phyloP scores from a whole-genome alignment of 2,797 vertebrate species.

The Microchirus variegatus region DNA sequence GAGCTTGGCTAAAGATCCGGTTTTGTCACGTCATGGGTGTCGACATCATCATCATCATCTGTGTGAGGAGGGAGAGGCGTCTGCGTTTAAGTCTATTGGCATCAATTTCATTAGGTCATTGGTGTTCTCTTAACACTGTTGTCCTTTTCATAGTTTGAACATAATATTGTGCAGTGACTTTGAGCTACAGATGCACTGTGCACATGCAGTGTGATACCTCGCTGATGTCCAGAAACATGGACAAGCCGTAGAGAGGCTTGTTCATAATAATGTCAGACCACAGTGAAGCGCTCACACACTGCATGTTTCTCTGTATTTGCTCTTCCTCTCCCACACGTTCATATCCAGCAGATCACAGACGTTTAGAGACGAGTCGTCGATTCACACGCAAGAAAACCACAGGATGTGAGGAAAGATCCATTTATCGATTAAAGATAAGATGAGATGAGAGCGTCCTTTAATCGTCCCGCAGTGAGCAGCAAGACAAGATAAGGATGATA shows the following conservation, averaged over 20 bases:
- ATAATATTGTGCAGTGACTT: slow-evolving; percentile 9
- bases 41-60: slow-evolving; percentile 37
- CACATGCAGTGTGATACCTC: slow-evolving; percentile 54
- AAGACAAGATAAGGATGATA: too few relatives aligned
- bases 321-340: background rate
- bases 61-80: slow-evolving; percentile 8
- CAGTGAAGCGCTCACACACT: slow-evolving; percentile 36
- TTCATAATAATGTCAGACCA: slow-evolving; percentile 68
- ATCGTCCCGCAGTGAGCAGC: too few relatives aligned
- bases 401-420: background rate
- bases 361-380: slow-evolving; percentile 9
- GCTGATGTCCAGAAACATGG: slow-evolving; percentile 45
- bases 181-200: slow-evolving; percentile 15
- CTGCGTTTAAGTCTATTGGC: slow-evolving; percentile 17
- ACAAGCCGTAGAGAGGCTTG: slow-evolving; percentile 21
- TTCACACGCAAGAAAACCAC: background rate
- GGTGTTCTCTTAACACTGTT: background rate
- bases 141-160: slow-evolving; percentile 19
- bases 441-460: too few relatives aligned
- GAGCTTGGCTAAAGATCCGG: slow-evolving; percentile 71
- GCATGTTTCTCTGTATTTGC: background rate
- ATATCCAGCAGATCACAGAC: slow-evolving; percentile 22
- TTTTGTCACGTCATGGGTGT: slow-evolving; percentile 51
- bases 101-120: slow-evolving; percentile 63
- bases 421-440: too few relatives aligned